A percentile compares a stretch with the other conserved stretches of the same genome.
These are phyloP conservation scores for Drosophila nebulosa DNA, from an alignment of 1,140 invertebrate genomes.

Conservation along the genomic window DNA sequence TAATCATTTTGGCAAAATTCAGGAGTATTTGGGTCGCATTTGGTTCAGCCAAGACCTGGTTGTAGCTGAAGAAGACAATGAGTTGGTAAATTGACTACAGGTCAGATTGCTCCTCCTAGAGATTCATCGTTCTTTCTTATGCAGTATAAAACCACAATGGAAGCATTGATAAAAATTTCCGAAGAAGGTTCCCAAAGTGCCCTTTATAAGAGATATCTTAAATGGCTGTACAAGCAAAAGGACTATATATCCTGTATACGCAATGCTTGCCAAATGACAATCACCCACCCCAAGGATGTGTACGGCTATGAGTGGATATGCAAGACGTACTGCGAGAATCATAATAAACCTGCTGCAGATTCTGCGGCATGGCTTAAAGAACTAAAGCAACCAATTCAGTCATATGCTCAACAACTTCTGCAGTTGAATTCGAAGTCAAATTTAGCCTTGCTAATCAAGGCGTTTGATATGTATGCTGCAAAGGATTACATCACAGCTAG, in stretches of 20 bases:
- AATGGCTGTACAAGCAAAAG: conserved; percentile 82
- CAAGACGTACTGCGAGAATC: conserved; percentile 83
- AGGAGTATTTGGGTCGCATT: conserved; percentile 59
- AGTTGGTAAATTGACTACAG: conserved; percentile 34
- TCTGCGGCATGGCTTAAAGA: conserved; percentile 25
- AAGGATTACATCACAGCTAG: conserved; percentile 83
- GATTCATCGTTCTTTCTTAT: not conserved
- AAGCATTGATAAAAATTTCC: conserved; percentile 39
- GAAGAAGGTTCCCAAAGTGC: conserved; percentile 48
- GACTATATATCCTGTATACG: conserved; percentile 81
- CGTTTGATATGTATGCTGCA: conserved; percentile 82
- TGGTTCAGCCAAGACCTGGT: conserved; percentile 54
- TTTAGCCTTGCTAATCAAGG: conserved; percentile 84
- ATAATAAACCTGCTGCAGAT: conserved; percentile 55
- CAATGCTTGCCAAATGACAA: conserved; percentile 82
- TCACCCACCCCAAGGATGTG: conserved; percentile 81
- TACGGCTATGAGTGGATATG: conserved; percentile 85
- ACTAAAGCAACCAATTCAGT: conserved; percentile 74
- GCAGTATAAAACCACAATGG: conserved; percentile 73
- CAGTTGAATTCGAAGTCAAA: conserved; percentile 83
- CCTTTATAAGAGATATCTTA: conserved; percentile 83
- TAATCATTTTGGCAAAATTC: conserved; percentile 23
- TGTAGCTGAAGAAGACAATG: conserved; percentile 19
- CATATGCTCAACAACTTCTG: conserved; percentile 81
- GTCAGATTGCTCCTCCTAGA: not conserved